Percentiles rank a stretch among this genome's conserved stretches.
phyloP scores from a whole-genome alignment of 2,113 vertebrate species.

The Alouatta palliata region DNA sequence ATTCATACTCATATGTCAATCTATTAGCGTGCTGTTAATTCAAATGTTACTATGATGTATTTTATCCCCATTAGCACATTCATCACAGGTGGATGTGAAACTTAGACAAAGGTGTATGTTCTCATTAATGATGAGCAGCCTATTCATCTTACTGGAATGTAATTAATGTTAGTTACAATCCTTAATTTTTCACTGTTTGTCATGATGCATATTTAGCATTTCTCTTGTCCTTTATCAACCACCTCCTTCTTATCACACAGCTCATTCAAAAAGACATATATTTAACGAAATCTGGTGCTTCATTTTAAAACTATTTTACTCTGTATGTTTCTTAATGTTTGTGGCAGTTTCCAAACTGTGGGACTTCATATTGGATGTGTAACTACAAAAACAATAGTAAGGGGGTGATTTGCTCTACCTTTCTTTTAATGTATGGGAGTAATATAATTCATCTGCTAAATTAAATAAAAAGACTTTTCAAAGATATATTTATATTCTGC shows the following conservation, averaged over 20 bases:
- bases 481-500: background rate
- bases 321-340: slow-evolving; percentile 60
- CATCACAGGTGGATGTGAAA: slow-evolving; percentile 92
- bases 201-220: slow-evolving; percentile 88
- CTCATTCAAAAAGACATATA: slow-evolving; percentile 88
- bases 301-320: slow-evolving; percentile 71
- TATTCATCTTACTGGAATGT: slow-evolving; percentile 90
- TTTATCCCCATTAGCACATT: slow-evolving; percentile 91
- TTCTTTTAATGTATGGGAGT: background rate
- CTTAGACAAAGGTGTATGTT: slow-evolving; percentile 92
- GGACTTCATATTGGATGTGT: background rate
- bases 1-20: slow-evolving; percentile 88
- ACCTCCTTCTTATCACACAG: slow-evolving; percentile 80
- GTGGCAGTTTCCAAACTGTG: background rate
- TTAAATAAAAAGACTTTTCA: slow-evolving; percentile 35
- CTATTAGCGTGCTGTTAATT: slow-evolving; percentile 90
- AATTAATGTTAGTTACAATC: slow-evolving; percentile 90
- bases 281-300: slow-evolving; percentile 71
- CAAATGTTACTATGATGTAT: slow-evolving; percentile 90
- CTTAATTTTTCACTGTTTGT: slow-evolving; percentile 93
- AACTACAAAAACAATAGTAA: background rate
- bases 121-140: slow-evolving; percentile 93
- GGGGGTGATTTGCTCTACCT: background rate
- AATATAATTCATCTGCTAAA: background rate
- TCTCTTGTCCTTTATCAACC: slow-evolving; percentile 86